A percentile compares a stretch with the other conserved stretches of the same genome.
These are phyloP conservation scores for Oriolus oriolus DNA, from an alignment of 2,113 vertebrate species.

Conservation along the genomic window DNA sequence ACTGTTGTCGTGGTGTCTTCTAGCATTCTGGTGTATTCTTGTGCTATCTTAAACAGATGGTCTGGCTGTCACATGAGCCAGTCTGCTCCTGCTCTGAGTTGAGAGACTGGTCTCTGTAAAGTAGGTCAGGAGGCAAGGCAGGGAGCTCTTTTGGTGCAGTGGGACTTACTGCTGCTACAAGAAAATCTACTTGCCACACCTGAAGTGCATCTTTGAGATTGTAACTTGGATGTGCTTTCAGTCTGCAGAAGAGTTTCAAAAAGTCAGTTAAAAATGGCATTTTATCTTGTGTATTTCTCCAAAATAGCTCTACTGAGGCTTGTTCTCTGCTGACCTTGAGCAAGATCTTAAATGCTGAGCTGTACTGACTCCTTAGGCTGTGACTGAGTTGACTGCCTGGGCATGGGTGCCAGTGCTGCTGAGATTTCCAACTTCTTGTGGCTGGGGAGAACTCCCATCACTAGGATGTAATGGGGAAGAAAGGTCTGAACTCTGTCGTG, in stretches of 20 bases:
- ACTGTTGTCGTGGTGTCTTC: not conserved
- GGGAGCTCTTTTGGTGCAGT: not conserved
- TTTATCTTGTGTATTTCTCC: not conserved
- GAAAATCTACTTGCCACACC: not conserved
- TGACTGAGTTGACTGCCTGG: not conserved
- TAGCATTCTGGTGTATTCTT: not conserved
- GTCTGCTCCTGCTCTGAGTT: not conserved
- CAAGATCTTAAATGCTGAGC: not conserved
- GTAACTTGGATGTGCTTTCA: not conserved
- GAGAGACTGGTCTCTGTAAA: not conserved
- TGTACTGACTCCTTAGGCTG: not conserved
- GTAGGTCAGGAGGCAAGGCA: not conserved
- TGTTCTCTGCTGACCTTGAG: not conserved
- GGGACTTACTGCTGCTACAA: not conserved
- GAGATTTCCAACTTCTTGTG: not conserved
- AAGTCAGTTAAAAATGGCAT: not conserved
- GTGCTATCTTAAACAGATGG: not conserved
- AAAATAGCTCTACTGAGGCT: not conserved
- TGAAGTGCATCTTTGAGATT: not conserved
- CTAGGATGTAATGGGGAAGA: not conserved
- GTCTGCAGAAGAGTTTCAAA: not conserved
- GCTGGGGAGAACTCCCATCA: not conserved
- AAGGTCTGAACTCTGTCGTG: not conserved
- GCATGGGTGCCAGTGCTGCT: not conserved
- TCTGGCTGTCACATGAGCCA: not conserved